A percentile compares a stretch with the other conserved stretches of the same genome.
Conservation (phyloP, 35 echinoderm and acorn worm species). For the Nesometra sesokonis region DNA sequence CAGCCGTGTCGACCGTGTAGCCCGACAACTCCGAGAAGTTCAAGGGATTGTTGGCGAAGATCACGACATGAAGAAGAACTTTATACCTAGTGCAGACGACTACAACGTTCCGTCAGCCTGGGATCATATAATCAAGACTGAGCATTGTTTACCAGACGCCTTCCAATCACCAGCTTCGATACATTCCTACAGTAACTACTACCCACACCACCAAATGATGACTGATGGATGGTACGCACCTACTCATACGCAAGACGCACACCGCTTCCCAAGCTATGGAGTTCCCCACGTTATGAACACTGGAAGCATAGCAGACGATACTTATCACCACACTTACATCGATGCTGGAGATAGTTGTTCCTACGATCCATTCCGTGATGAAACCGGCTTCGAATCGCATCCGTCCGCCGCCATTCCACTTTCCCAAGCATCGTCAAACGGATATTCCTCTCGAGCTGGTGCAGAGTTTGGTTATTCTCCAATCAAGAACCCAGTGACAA, state of each 20-base stretch:
- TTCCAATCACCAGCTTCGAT: not conserved
- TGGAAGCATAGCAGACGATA: not conserved
- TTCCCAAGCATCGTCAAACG: not conserved
- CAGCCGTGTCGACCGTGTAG: slow-evolving; percentile 89
- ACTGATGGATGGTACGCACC: not conserved
- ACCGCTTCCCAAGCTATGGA: not conserved
- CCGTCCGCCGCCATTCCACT: not conserved
- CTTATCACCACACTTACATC: not conserved
- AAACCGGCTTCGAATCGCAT: not conserved
- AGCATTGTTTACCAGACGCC: not conserved
- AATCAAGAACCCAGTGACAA: not conserved
- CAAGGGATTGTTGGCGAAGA: not conserved
- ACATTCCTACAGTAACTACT: slow-evolving; percentile 27
- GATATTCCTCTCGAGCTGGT: not conserved
- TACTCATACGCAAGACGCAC: not conserved
- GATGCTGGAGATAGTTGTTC: not conserved
- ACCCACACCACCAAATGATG: slow-evolving; percentile 11
- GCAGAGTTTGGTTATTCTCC: not conserved
- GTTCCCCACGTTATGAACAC: not conserved
- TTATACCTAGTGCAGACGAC: not conserved
- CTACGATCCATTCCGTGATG: not conserved
- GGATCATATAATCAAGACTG: not conserved
- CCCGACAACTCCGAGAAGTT: slow-evolving; percentile 80
- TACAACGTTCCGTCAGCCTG: slow-evolving; percentile 40
- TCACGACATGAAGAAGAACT: slow-evolving; percentile 15